These are phyloP conservation scores for Aromia moschata DNA, from an alignment of 2,888 invertebrate species.

Conservation along the genomic window DNA sequence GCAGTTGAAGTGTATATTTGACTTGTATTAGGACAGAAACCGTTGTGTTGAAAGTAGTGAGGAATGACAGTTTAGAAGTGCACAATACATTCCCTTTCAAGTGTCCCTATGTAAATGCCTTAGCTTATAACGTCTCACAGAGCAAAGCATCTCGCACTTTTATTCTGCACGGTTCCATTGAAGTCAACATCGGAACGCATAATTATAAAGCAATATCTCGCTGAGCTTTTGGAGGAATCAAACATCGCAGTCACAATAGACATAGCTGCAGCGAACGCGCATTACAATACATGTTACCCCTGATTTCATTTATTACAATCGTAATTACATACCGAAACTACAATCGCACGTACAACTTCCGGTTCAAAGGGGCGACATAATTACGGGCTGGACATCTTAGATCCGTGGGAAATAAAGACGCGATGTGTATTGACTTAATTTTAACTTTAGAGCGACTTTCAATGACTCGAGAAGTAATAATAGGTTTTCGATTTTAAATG, in stretches of 20 bases:
- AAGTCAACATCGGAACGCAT: conserved; percentile 44
- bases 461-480: conserved; percentile 19
- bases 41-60: too few relatives aligned
- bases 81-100: not conserved
- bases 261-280: conserved; percentile 25
- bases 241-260: conserved; percentile 32
- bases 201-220: conserved; percentile 52
- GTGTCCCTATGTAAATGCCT: not conserved
- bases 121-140: conserved; percentile 18
- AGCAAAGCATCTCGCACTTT: conserved; percentile 30
- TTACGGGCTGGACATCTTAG: conserved; percentile 54
- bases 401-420: conserved; percentile 53
- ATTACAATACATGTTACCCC: conserved; percentile 52
- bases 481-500: conserved; percentile 9
- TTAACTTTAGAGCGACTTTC: conserved; percentile 21
- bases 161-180: conserved; percentile 24
- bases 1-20: too few relatives aligned
- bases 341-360: conserved; percentile 58
- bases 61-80: too few relatives aligned
- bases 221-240: conserved; percentile 49
- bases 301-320: conserved; percentile 44
- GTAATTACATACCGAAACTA: conserved; percentile 51
- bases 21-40: too few relatives aligned
- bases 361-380: conserved; percentile 55
- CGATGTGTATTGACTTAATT: conserved; percentile 16